Evolutionary conservation across 2,888 invertebrate species (phyloP), one percentile per base, ranked within the genome.

Genomic region (Oegoconia quadripuncta): DNA sequence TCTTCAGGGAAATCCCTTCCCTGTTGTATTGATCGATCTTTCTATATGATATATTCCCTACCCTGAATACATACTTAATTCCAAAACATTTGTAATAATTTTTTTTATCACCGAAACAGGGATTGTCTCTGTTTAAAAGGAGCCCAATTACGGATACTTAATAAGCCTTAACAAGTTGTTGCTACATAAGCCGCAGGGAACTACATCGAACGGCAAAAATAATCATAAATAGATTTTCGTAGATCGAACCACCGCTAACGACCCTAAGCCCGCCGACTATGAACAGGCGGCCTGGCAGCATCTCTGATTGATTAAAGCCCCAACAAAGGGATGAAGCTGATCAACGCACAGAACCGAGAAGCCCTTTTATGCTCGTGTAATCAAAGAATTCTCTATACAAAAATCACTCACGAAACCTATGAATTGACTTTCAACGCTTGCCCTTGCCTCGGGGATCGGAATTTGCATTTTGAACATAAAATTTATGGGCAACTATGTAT

Each of bases 321-420:
- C 72, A 80, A 86, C 86, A 84, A 81, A 77, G 75, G 82, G 83
- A 81, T 83, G 75, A 78, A 74, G 69, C 74, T 81, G 84, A 86
- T 86, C 82, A 82, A 72, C 61, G 64, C 51, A 62, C 78, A 80
- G 81, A 80, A 59, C 59, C 53, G 57, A 47, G 82, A 86, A 86
- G 82, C 86, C 84, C 75, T 87, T n/a, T 81, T 79, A 77, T 79
- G 64, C 72, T 66, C 66, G 56, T 59, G 70, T 75, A 86, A 84
- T 84, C 83, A 86, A 80, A 84, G 80, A 73, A 76, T 64, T 64
- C 74, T 64, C 69, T 66, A 69, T 64, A 69, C 65, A 66, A 68
- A n/a, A 77, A 69, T 71, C 74, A 71, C 62, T 66, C 61, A 59
- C 60, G 42, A 60, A 72, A 78, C 79, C 76, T 69, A 76, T 76